Conservation (phyloP, 2,797 vertebrate species). For the Cephalopachus bancanus region DNA sequence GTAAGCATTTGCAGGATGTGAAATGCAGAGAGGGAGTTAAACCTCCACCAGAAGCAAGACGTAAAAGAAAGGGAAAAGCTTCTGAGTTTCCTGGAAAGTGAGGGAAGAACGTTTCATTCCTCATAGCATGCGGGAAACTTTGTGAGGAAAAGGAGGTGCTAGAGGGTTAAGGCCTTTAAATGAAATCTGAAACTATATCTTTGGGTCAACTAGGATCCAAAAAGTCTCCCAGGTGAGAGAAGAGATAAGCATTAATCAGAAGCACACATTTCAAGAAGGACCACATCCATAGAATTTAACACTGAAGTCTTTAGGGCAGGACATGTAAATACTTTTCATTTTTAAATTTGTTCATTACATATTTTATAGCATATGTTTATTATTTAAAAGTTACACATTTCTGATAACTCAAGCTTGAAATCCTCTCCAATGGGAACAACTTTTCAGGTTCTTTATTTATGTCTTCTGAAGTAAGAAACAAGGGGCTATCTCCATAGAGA, state of each 20-base stretch:
- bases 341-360: no score
- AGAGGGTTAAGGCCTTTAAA: neutral
- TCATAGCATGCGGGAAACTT: neutral
- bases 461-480: neutral
- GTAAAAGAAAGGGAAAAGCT: no score
- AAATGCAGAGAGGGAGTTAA: no score
- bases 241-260: no score
- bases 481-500: neutral
- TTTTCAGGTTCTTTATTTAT: no score
- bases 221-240: no score
- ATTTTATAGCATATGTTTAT: neutral
- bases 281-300: neutral
- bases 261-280: neutral
- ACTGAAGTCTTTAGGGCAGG: neutral
- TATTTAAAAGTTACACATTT: neutral
- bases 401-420: no score
- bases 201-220: no score
- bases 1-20: neutral
- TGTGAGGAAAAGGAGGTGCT: neutral
- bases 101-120: neutral
- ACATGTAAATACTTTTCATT: rapidly evolving
- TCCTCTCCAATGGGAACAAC: rapidly evolving
- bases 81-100: rapidly evolving
- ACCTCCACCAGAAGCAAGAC: neutral
- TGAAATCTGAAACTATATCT: no score